Evolutionary conservation across 2,888 invertebrate genomes (phyloP).

Genomic region (Gortyna flavago): DNA sequence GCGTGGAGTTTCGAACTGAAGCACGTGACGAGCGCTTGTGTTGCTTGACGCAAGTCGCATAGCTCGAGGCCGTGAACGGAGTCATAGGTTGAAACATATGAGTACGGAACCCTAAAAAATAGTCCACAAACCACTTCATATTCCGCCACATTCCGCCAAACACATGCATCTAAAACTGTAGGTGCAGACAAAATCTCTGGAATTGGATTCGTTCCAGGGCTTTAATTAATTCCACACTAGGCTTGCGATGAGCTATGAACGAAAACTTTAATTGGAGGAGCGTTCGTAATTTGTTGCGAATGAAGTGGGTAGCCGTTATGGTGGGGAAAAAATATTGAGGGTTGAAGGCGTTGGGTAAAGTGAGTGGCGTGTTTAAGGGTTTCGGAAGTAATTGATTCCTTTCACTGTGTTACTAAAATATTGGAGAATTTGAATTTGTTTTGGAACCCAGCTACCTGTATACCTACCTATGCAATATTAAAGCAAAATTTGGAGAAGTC

Average conservation of each 20-base stretch:
- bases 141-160: conserved; percentile 17
- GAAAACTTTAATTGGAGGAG: conserved; percentile 63
- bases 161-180: conserved; percentile 47
- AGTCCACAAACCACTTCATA: not conserved
- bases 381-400: not conserved
- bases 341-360: not conserved
- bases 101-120: not conserved
- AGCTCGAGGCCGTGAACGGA: not conserved
- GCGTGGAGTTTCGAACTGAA: not conserved
- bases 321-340: not conserved
- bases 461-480: no score
- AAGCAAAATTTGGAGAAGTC: no score
- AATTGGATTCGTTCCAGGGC: conserved; percentile 68
- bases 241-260: conserved; percentile 43
- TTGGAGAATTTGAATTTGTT: not conserved
- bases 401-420: not conserved
- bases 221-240: conserved; percentile 70
- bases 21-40: no score
- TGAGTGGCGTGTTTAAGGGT: not conserved
- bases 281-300: conserved; percentile 41
- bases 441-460: no score
- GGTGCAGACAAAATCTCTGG: conserved; percentile 44
- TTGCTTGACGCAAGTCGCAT: not conserved
- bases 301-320: conserved; percentile 2
- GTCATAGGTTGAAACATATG: no score